Conservation (phyloP, 2,797 vertebrate genomes). For the Pseudochaenichthys georgianus region DNA sequence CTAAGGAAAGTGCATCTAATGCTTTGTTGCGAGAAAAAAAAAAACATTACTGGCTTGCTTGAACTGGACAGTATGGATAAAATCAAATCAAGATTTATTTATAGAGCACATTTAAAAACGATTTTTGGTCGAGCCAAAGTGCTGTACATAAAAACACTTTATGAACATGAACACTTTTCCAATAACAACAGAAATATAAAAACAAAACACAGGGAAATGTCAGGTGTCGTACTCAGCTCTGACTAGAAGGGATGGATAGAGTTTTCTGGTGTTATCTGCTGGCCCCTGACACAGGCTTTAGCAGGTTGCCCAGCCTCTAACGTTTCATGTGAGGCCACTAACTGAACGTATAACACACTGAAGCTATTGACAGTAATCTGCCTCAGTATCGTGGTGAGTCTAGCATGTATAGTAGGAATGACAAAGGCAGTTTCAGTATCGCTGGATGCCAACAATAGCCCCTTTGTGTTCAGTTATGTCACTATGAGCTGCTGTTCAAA, state of each 20-base stretch:
- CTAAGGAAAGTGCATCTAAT: slow-evolving; percentile 43
- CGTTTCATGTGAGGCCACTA: slow-evolving; percentile 47
- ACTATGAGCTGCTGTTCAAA: slow-evolving; percentile 54
- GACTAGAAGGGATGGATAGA: background rate
- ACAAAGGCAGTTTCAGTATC: slow-evolving; percentile 72
- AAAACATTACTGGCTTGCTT: background rate
- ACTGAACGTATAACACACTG: slow-evolving; percentile 30
- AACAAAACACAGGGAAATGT: no score
- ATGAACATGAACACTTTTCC: no score
- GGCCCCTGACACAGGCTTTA: slow-evolving; percentile 35
- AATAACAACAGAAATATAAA: no score
- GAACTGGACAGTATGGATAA: slow-evolving; percentile 5
- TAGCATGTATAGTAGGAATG: slow-evolving; percentile 53
- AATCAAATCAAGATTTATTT: no score
- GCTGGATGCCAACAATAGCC: slow-evolving; percentile 62
- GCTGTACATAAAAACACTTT: no score
- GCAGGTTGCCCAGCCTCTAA: slow-evolving; percentile 35
- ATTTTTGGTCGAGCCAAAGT: no score
- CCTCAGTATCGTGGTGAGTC: slow-evolving; percentile 51
- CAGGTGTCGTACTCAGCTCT: no score
- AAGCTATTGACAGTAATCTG: slow-evolving; percentile 58
- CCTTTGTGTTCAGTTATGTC: slow-evolving; percentile 72
- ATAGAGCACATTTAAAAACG: no score
- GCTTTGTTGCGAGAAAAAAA: background rate
- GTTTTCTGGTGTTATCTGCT: slow-evolving; percentile 9